These are phyloP conservation scores for Salmo trutta DNA, from an alignment of 2,797 vertebrate species.

Conservation along the genomic window DNA sequence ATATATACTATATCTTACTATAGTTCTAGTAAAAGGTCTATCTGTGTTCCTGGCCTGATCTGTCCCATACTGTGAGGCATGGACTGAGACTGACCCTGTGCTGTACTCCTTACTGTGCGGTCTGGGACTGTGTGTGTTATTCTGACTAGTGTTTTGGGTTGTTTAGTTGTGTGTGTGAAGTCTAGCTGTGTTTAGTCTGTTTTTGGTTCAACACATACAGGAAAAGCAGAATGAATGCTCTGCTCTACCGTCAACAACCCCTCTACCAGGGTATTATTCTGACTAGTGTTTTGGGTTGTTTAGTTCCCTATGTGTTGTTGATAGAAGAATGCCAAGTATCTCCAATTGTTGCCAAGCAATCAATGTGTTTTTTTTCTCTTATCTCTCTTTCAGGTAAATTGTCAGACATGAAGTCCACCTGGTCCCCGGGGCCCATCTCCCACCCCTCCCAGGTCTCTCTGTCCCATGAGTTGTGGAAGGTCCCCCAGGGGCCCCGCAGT, in stretches of 20 bases:
- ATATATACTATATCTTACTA: neutral
- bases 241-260: neutral
- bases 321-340: neutral
- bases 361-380: neutral
- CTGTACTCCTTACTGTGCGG: neutral
- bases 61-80: neutral
- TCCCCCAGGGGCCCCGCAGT: slow-evolving; percentile 86
- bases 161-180: no score
- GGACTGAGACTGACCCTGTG: neutral
- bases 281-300: neutral
- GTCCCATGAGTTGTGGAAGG: slow-evolving; percentile 98
- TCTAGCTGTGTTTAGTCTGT: no score
- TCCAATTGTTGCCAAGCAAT: neutral
- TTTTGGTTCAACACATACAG: neutral
- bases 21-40: neutral
- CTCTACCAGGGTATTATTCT: neutral
- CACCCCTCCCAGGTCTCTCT: slow-evolving; percentile 89
- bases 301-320: neutral
- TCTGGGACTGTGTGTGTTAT: neutral
- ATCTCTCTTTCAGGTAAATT: slow-evolving; percentile 83
- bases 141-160: no score
- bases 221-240: neutral
- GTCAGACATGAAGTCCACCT: slow-evolving; percentile 95
- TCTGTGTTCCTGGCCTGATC: neutral
- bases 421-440: slow-evolving; percentile 92